These are phyloP conservation scores for Plebejus anna DNA, from an alignment of 2,888 invertebrate genomes.

Conservation along the genomic window DNA sequence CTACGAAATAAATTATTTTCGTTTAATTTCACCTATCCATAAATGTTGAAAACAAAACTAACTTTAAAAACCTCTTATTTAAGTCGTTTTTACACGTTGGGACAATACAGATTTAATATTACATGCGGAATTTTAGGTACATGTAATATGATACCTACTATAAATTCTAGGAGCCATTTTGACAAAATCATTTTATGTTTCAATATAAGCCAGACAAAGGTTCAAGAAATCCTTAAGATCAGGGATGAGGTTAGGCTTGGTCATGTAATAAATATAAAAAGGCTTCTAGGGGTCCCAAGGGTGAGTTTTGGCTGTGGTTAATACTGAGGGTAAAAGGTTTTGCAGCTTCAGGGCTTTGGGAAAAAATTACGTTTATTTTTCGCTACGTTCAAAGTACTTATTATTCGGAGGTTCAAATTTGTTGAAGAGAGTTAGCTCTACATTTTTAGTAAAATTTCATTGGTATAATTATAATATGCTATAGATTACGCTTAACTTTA, in stretches of 20 bases:
- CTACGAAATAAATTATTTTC: too few species aligned
- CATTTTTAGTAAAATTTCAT: too few species aligned
- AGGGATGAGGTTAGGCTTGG: neutral
- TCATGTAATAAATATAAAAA: constrained; percentile 11
- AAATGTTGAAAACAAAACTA: too few species aligned
- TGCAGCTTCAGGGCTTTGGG: constrained; percentile 1
- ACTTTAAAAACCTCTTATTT: too few species aligned
- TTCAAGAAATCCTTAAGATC: constrained; percentile 6
- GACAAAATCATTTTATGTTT: neutral
- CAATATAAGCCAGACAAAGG: neutral
- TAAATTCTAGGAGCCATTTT: neutral
- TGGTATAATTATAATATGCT: too few species aligned
- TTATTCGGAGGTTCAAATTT: neutral
- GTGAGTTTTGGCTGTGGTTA: constrained; percentile 21
- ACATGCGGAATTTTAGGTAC: neutral
- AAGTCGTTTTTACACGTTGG: too few species aligned
- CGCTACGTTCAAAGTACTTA: neutral
- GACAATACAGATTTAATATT: too few species aligned
- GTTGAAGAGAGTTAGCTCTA: neutral
- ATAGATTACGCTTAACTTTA: too few species aligned
- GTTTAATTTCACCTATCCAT: too few species aligned
- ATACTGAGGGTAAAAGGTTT: constrained; percentile 26
- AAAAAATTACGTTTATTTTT: neutral
- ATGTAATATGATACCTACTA: neutral
- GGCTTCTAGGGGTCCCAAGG: constrained; percentile 6